phyloP scores from a whole-genome alignment of 2,797 vertebrate genomes.

The Gobionotothen gibberifrons region DNA sequence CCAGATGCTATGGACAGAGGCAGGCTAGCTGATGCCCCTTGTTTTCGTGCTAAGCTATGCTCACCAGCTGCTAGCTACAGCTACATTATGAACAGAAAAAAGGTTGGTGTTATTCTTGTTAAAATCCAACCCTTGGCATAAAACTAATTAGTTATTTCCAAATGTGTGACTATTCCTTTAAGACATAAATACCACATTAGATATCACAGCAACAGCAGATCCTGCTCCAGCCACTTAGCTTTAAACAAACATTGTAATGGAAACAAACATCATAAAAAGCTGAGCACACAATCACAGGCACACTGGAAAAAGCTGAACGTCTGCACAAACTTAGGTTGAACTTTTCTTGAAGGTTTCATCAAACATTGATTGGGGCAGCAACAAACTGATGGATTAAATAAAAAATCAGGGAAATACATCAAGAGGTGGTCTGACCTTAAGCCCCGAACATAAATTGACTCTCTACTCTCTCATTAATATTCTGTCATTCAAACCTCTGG shows the following conservation, averaged over 20 bases:
- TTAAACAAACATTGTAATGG: conserved; percentile 30
- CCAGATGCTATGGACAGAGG: neutral
- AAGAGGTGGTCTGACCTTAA: neutral
- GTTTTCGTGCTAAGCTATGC: conserved; percentile 10
- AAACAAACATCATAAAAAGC: conserved; percentile 22
- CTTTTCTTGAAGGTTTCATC: neutral
- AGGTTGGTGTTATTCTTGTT: neutral
- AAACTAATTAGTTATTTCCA: neutral
- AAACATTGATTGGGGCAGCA: neutral
- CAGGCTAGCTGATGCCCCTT: neutral
- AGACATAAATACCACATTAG: neutral
- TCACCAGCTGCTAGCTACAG: neutral
- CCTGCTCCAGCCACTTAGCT: neutral
- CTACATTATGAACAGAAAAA: neutral
- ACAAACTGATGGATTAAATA: neutral
- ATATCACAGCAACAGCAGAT: conserved; percentile 4
- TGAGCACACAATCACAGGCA: neutral
- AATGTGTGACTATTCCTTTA: neutral
- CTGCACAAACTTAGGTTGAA: neutral
- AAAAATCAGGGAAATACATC: neutral
- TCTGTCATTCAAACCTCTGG: conserved; percentile 32
- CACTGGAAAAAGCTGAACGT: conserved; percentile 10
- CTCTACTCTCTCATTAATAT: conserved; percentile 7
- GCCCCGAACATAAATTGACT: neutral
- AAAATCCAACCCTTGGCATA: neutral